Percentiles rank a stretch among this genome's conserved stretches.
phyloP scores from a whole-genome alignment of 2,113 vertebrate species.

The Callopanchax toddi region DNA sequence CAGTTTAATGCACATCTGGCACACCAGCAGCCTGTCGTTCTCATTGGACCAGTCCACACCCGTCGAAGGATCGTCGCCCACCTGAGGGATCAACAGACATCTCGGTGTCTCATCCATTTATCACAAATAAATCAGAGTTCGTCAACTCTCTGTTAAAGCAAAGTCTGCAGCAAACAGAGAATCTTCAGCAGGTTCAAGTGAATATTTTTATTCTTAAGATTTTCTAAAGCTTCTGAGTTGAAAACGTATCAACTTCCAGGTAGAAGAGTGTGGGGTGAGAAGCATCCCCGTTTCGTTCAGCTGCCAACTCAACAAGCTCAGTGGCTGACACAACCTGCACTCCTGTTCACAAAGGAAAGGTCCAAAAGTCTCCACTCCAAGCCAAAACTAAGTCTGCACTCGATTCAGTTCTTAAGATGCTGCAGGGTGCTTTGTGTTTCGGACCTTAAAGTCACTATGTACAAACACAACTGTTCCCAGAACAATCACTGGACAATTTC shows the following conservation, averaged over 20 bases:
- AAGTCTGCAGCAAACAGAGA: no score
- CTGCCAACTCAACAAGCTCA: conserved; percentile 15
- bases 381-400: conserved; percentile 40
- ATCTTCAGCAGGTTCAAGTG: no score
- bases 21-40: conserved; percentile 95
- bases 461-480: conserved; percentile 24
- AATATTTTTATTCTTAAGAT: no score
- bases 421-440: conserved; percentile 25
- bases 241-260: conserved; percentile 27
- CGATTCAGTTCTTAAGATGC: conserved; percentile 40
- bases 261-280: conserved; percentile 19
- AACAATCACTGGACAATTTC: conserved; percentile 30
- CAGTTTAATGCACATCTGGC: conserved; percentile 99
- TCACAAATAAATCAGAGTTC: no score
- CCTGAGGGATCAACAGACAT: conserved; percentile 72
- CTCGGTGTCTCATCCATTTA: no score
- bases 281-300: conserved; percentile 17
- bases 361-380: conserved; percentile 13
- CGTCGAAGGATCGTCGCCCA: conserved; percentile 88
- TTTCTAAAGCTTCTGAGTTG: conserved; percentile 14
- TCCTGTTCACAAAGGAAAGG: conserved; percentile 47
- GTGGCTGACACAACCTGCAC: conserved; percentile 27
- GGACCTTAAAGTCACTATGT: conserved; percentile 4
- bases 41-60: conserved; percentile 99
- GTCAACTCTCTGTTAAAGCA: no score